Evolutionary conservation across 2,888 invertebrate genomes (phyloP).

Genomic region (Epistrophe grossulariae): DNA sequence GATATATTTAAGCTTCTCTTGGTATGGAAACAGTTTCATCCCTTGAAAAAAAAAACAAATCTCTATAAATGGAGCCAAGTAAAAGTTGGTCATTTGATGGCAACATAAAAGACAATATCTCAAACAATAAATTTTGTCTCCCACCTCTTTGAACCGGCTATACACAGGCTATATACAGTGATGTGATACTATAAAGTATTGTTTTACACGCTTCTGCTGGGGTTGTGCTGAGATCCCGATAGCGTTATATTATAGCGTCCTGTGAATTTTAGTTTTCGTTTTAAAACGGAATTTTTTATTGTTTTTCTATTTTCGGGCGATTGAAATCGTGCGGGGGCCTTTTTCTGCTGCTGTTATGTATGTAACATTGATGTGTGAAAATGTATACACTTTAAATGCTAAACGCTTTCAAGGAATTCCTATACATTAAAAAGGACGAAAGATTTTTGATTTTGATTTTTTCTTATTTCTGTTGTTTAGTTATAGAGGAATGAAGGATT

Average conservation of each 20-base stretch:
- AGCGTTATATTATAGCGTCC: slow-evolving; percentile 25
- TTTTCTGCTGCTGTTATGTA: slow-evolving; percentile 37
- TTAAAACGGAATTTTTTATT: slow-evolving; percentile 71
- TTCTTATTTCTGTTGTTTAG: not conserved
- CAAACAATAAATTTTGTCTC: slow-evolving; percentile 73
- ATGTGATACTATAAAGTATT: slow-evolving; percentile 24
- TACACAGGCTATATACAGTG: not conserved
- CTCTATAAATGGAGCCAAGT: slow-evolving; percentile 48
- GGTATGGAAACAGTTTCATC: slow-evolving; percentile 39
- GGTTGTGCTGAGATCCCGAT: slow-evolving; percentile 22
- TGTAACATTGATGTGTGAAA: slow-evolving; percentile 65
- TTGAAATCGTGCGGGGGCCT: slow-evolving; percentile 70
- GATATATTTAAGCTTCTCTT: slow-evolving; percentile 15
- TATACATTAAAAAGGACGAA: slow-evolving; percentile 54
- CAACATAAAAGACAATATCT: slow-evolving; percentile 76
- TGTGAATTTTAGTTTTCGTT: slow-evolving; percentile 68
- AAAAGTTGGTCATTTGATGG: slow-evolving; percentile 75
- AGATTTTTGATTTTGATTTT: slow-evolving; percentile 8
- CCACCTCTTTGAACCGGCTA: slow-evolving; percentile 64
- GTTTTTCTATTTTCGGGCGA: slow-evolving; percentile 73
- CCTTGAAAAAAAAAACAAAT: slow-evolving; percentile 53
- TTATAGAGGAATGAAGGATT: not conserved
- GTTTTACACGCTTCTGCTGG: slow-evolving; percentile 17
- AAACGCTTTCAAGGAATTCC: slow-evolving; percentile 71
- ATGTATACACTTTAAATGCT: slow-evolving; percentile 72